These are phyloP conservation scores for Poeciliopsis retropinna DNA, from an alignment of 2,113 vertebrate genomes.

Conservation along the genomic window DNA sequence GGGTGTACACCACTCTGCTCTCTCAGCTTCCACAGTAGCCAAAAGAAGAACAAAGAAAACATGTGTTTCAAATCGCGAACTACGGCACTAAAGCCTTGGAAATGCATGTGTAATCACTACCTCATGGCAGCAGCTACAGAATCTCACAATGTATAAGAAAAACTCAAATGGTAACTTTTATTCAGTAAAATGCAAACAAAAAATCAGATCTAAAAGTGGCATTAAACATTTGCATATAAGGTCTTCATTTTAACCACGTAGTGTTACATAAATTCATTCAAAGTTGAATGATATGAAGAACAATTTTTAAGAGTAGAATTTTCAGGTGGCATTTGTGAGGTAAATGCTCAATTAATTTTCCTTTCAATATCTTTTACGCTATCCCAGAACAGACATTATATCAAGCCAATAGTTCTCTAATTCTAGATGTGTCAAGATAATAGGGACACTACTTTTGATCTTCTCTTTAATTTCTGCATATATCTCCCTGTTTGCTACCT, in stretches of 20 bases:
- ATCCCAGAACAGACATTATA: constrained; percentile 45
- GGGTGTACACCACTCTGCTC: constrained; percentile 66
- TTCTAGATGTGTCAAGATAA: constrained; percentile 36
- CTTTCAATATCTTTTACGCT: constrained; percentile 38
- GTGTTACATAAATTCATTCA: constrained; percentile 31
- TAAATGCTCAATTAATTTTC: neutral
- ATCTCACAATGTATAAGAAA: constrained; percentile 31
- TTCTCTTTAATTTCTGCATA: constrained; percentile 51
- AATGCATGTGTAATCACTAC: constrained; percentile 71
- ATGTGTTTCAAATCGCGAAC: constrained; percentile 70
- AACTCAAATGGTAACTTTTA: constrained; percentile 15
- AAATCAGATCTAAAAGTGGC: constrained; percentile 50
- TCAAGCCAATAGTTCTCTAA: constrained; percentile 38
- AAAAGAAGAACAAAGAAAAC: constrained; percentile 68
- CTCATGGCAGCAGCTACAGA: constrained; percentile 59
- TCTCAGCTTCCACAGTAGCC: constrained; percentile 75
- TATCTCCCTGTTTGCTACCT: constrained; percentile 27
- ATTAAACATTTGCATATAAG: constrained; percentile 27
- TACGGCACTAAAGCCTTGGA: constrained; percentile 54
- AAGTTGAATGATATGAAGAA: constrained; percentile 19
- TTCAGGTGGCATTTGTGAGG: constrained; percentile 1
- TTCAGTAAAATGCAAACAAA: constrained; percentile 21
- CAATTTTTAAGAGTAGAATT: constrained; percentile 39
- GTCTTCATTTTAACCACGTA: constrained; percentile 20
- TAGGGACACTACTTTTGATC: constrained; percentile 42